These are phyloP conservation scores for Malurus leucopterus DNA, from an alignment of 2,797 vertebrate genomes.

Conservation along the genomic window DNA sequence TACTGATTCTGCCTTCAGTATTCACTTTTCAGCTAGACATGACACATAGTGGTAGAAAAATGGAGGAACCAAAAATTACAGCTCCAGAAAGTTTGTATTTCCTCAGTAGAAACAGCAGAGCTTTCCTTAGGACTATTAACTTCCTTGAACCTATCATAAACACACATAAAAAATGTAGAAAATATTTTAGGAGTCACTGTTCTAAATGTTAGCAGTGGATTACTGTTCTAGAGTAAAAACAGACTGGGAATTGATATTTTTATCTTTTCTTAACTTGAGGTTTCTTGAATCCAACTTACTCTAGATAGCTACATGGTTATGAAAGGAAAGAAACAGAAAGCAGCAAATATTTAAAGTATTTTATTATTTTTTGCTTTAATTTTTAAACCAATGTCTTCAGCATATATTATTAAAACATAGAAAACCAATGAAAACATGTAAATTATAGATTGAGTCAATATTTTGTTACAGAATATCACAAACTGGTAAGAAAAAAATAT, in stretches of 20 bases:
- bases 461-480: neutral
- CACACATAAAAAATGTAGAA: neutral
- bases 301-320: neutral
- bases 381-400: neutral
- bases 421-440: neutral
- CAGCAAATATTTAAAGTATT: neutral
- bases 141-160: neutral
- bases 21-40: neutral
- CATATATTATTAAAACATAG: neutral
- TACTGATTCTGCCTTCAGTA: fast-evolving
- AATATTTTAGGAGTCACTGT: neutral
- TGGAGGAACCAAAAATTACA: neutral
- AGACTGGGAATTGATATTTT: neutral
- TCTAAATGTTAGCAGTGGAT: neutral
- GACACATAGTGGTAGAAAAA: neutral
- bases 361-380: neutral
- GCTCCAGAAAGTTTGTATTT: neutral
- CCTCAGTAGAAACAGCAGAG: neutral
- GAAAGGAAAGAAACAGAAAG: neutral
- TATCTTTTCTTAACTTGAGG: neutral
- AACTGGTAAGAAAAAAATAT: neutral
- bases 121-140: neutral
- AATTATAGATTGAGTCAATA: neutral
- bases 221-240: neutral
- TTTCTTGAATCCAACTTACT: neutral